These are phyloP conservation scores for Clistopyga incitator DNA, from an alignment of 2,888 invertebrate species.

Conservation along the genomic window DNA sequence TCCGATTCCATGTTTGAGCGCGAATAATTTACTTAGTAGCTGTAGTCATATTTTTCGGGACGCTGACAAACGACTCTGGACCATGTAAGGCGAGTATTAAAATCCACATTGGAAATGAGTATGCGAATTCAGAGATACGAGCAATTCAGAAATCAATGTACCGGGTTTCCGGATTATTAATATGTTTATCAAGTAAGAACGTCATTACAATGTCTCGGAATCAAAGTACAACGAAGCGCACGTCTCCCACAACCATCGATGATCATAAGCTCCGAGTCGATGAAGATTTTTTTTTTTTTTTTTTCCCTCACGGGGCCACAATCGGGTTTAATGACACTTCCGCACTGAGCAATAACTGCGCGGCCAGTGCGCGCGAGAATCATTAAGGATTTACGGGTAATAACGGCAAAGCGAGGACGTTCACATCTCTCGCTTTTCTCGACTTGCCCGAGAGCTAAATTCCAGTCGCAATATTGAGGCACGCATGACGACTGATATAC, in stretches of 20 bases:
- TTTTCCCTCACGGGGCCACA: neutral
- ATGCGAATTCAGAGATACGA: neutral
- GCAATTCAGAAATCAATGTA: conserved; percentile 8
- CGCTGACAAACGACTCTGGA: neutral
- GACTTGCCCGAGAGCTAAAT: too few relatives aligned
- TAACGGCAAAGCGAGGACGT: too few relatives aligned
- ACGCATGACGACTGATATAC: too few relatives aligned
- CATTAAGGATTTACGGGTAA: too few relatives aligned
- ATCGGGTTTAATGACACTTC: neutral
- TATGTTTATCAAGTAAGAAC: conserved; percentile 1
- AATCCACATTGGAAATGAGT: neutral
- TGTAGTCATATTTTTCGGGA: neutral
- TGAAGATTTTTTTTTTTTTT: neutral
- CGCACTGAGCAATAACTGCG: neutral
- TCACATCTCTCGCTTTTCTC: too few relatives aligned
- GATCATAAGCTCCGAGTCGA: conserved; percentile 6
- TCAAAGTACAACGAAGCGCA: neutral
- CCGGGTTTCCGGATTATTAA: neutral
- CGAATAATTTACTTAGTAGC: neutral
- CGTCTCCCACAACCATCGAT: neutral
- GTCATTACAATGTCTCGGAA: neutral
- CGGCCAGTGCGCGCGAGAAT: too few relatives aligned
- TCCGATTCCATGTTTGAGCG: neutral
- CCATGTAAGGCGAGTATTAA: neutral
- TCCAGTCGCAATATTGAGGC: too few relatives aligned